These are phyloP conservation scores for Delia radicum DNA, from an alignment of 1,140 invertebrate species.

Conservation along the genomic window DNA sequence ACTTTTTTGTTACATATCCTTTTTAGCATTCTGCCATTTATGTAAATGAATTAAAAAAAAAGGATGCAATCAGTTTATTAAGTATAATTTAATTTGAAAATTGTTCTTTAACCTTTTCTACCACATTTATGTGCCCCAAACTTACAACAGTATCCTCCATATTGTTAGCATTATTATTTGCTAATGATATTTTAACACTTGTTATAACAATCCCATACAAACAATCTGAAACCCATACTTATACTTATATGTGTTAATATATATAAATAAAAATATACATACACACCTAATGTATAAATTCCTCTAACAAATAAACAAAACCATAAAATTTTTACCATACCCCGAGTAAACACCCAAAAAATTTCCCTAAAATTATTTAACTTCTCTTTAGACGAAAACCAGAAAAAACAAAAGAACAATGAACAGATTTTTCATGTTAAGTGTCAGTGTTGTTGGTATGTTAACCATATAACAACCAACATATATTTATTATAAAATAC, in stretches of 20 bases:
- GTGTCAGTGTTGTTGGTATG: neutral
- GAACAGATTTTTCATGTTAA: neutral
- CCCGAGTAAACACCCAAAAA: neutral
- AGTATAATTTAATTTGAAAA: too few relatives aligned
- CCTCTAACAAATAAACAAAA: neutral
- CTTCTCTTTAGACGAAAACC: neutral
- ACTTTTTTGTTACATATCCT: too few relatives aligned
- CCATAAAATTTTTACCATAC: neutral
- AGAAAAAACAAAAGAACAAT: neutral
- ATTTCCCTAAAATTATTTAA: too few relatives aligned
- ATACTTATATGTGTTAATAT: neutral
- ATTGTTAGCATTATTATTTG: neutral
- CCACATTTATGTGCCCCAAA: too few relatives aligned
- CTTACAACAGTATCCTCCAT: neutral
- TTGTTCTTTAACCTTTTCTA: too few relatives aligned
- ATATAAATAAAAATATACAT: neutral
- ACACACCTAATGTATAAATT: too few relatives aligned
- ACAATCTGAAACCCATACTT: neutral
- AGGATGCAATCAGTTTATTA: too few relatives aligned
- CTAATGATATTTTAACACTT: neutral
- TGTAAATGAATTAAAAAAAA: too few relatives aligned
- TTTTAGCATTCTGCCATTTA: too few relatives aligned
- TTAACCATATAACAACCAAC: too few relatives aligned
- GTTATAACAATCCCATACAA: neutral
- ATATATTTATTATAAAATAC: too few relatives aligned